A percentile compares a stretch with the other conserved stretches of the same genome.
Evolutionary conservation across 2,888 invertebrate genomes (phyloP).

Genomic region (Xanthostigma xanthostigma): DNA sequence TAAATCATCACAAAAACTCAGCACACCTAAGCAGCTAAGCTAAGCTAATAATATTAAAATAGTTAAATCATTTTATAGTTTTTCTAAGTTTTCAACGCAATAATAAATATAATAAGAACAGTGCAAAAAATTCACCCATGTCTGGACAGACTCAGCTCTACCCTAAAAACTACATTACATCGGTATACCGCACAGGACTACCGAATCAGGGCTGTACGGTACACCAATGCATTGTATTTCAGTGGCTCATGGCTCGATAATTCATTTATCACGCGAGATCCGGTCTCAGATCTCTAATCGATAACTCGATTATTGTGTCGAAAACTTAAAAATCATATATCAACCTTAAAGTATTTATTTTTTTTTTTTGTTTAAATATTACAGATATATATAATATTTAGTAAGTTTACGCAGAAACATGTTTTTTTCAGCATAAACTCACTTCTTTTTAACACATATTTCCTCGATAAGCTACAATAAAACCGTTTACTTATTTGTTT

Average conservation of each 20-base stretch:
- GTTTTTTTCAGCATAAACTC: neutral
- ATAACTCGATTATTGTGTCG: neutral
- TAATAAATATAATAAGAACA: no score
- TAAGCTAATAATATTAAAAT: conserved; percentile 1
- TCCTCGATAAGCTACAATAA: neutral
- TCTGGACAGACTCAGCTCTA: no score
- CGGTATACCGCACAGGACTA: no score
- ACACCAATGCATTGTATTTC: no score
- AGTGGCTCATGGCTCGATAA: no score
- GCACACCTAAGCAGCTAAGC: conserved; percentile 26
- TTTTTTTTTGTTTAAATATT: neutral
- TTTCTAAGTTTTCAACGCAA: no score
- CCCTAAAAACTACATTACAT: no score
- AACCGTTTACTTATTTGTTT: neutral
- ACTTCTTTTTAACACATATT: no score
- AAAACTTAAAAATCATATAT: neutral
- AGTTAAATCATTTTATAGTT: neutral
- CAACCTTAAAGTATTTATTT: neutral
- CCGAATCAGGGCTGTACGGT: no score
- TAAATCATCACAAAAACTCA: conserved; percentile 21
- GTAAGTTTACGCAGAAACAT: neutral
- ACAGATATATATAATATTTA: neutral
- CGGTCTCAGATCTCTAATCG: neutral
- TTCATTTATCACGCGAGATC: neutral
- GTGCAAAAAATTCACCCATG: no score